Conservation (phyloP, 2,113 vertebrate genomes). For the Dromas ardeola region DNA sequence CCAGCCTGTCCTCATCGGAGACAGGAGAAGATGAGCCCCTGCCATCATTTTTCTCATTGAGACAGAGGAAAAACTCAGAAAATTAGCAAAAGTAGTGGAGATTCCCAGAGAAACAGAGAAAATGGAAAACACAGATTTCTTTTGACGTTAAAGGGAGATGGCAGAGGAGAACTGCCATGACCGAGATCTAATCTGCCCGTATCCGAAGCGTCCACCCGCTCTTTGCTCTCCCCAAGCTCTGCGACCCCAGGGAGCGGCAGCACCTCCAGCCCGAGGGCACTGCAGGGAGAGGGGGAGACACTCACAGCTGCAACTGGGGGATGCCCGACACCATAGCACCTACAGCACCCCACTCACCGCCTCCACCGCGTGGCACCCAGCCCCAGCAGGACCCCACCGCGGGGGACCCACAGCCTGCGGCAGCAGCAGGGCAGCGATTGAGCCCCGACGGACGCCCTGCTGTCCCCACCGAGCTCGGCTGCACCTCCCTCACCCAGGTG, state of each 20-base stretch:
- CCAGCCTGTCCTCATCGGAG: background rate
- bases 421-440: fast-evolving
- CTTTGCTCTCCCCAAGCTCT: background rate
- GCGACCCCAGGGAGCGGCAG: fast-evolving
- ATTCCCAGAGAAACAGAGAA: background rate
- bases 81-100: background rate
- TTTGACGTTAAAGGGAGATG: fast-evolving
- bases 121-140: background rate
- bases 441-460: fast-evolving
- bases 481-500: fast-evolving
- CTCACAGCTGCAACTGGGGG: background rate
- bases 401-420: fast-evolving
- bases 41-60: background rate
- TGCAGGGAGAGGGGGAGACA: fast-evolving
- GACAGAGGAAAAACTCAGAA: background rate
- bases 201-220: background rate
- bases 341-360: background rate
- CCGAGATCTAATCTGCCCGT: too few species aligned
- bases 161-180: background rate
- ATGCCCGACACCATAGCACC: background rate
- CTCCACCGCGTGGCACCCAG: background rate
- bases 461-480: fast-evolving
- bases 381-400: background rate
- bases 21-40: background rate
- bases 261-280: background rate